Conservation (phyloP, 2,113 vertebrate genomes). For the Eupsittula cactorum region DNA sequence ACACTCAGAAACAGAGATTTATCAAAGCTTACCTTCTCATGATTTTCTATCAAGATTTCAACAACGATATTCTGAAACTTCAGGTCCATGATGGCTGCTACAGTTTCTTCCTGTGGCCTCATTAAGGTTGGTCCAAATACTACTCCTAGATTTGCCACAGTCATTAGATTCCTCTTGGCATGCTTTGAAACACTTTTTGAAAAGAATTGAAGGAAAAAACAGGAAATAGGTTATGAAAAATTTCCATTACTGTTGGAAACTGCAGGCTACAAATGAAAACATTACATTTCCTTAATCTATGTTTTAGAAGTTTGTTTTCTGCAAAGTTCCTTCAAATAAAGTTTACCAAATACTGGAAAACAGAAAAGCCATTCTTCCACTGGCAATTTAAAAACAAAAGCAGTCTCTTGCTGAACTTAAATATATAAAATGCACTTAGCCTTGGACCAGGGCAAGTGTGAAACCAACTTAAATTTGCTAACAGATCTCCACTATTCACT, state of each 20-base stretch:
- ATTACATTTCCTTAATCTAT: not conserved
- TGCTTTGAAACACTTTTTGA: constrained; percentile 87
- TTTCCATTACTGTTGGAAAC: not conserved
- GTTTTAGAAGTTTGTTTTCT: not conserved
- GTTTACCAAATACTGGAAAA: constrained; percentile 16
- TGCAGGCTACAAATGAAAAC: not conserved
- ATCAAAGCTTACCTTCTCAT: constrained; percentile 84
- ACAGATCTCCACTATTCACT: constrained; percentile 54
- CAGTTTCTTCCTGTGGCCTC: constrained; percentile 95
- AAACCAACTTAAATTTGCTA: constrained; percentile 72
- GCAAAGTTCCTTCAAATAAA: constrained; percentile 17
- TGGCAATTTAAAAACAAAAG: constrained; percentile 42
- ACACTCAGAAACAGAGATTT: fast-evolving
- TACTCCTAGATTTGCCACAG: constrained; percentile 94
- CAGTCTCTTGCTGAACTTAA: constrained; percentile 21
- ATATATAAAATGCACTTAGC: constrained; percentile 45
- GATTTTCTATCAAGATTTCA: constrained; percentile 96
- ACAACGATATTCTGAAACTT: constrained; percentile 99
- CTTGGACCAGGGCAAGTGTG: constrained; percentile 50
- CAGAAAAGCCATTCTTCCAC: constrained; percentile 20
- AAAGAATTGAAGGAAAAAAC: constrained; percentile 32
- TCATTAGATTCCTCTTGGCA: constrained; percentile 96
- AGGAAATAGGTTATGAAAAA: constrained; percentile 55
- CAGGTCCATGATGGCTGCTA: constrained; percentile 97
- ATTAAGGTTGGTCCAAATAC: constrained; percentile 98